Percentiles rank a stretch among this genome's conserved stretches.
phyloP scores from a whole-genome alignment of 2,797 vertebrate species.

The Thripadectes ignobilis region DNA sequence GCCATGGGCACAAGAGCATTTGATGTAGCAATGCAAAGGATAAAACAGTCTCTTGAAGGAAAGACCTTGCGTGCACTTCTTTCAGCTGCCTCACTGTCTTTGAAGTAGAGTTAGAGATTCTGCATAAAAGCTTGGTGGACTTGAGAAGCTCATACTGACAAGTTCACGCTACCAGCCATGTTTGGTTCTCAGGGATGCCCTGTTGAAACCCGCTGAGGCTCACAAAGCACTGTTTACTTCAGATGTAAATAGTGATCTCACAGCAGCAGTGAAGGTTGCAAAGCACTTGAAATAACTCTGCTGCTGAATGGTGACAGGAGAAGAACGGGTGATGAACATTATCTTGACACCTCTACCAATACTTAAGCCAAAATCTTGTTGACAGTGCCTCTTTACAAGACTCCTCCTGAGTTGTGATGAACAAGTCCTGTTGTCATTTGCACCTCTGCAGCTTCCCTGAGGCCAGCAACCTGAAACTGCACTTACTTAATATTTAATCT shows the following conservation, averaged over 20 bases:
- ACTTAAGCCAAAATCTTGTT: background rate
- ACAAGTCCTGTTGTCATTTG: background rate
- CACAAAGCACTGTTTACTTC: background rate
- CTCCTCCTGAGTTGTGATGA: background rate
- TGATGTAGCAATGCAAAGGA: background rate
- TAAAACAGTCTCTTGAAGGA: background rate
- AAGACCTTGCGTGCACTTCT: background rate
- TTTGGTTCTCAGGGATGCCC: background rate
- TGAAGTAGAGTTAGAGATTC: background rate
- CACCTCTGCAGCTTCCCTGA: background rate
- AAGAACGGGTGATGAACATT: background rate
- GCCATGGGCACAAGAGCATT: background rate
- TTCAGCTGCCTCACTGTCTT: background rate
- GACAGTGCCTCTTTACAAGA: background rate
- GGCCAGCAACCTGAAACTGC: background rate
- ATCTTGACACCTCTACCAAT: constrained; percentile 34
- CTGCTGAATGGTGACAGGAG: background rate
- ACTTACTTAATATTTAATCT: constrained; percentile 42
- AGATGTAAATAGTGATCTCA: background rate
- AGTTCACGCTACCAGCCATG: rapidly evolving
- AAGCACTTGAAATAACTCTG: background rate
- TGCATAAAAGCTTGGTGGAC: background rate
- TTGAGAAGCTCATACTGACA: background rate
- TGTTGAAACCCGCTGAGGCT: rapidly evolving
- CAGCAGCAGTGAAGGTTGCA: background rate